Evolutionary conservation across 2,797 vertebrate species (phyloP), one percentile per base, ranked within the genome.

Genomic region (Lutjanus argentimaculatus): DNA sequence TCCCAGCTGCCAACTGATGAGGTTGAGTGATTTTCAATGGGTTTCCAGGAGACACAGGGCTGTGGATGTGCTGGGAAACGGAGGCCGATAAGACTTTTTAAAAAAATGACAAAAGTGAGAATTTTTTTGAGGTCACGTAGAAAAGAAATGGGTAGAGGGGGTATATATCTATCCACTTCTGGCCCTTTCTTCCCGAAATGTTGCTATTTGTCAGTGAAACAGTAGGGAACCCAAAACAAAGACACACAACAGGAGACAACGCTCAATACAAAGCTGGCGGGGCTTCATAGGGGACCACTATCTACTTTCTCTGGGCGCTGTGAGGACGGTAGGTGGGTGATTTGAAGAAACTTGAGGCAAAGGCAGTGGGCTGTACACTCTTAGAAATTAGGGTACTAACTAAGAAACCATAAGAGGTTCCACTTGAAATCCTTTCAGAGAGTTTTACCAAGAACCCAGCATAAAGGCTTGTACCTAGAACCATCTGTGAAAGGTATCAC

Each of bases 1-100:
- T 90, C 83, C 85, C 94, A 93, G 94, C 94, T 94, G 95, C 90
- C 89, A 77, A 85, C 89, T 89, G 94, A 94, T 91, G 93, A 94
- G 95, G 87, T 91, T 93, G 92, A 94, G 82, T 92, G 95, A 84
- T 87, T 92, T 90, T 92, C 86, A 92, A 92, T 93, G 86, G 91
- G 82, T 74, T 89, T 91, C 90, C 72, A 67, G 85, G 64, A 77
- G 82, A 80, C 51, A 4, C 4, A 1, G 68, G 79, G 53, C 77
- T 77, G 87, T 49, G 83, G 85, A 86, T 89, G 88, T 80, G 88
- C 87, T 87, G 92, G 88, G 90, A 92, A 92, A 85, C 66, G 8
- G 70, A 75, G 84, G 76, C 66, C n/a, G 79, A 91, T 88, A 87
- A 82, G 68, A 85, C 76, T 80, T 79, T 61, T 48, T 42, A 17